Percentiles rank a stretch among this genome's conserved stretches.
These are phyloP conservation scores for Leptodirus hochenwartii DNA, from an alignment of 2,888 invertebrate species.

Conservation along the genomic window DNA sequence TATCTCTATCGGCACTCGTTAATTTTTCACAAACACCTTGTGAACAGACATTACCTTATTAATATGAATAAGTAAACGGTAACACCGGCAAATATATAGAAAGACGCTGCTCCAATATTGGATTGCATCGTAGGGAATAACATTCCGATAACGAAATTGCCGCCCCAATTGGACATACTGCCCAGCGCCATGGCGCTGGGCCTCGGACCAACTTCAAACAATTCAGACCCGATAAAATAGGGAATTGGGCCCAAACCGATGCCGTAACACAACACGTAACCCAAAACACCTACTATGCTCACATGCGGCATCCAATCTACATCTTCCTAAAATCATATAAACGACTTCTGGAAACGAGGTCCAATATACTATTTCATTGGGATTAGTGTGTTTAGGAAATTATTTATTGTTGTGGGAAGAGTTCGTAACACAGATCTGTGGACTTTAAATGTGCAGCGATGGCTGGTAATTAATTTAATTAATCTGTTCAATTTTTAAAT, in stretches of 20 bases:
- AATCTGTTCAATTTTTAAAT: too few relatives aligned
- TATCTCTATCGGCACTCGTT: too few relatives aligned
- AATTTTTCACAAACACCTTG: too few relatives aligned
- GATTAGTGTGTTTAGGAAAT: too few relatives aligned
- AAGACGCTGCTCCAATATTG: slow-evolving; percentile 49
- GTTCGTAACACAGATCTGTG: too few relatives aligned
- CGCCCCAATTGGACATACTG: slow-evolving; percentile 72
- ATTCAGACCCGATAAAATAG: slow-evolving; percentile 70
- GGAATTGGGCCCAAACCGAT: slow-evolving; percentile 76
- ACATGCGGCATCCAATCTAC: slow-evolving; percentile 51
- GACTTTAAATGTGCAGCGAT: too few relatives aligned
- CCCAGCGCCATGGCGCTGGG: slow-evolving; percentile 75
- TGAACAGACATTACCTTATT: too few relatives aligned
- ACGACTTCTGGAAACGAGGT: too few relatives aligned
- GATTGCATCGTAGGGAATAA: slow-evolving; percentile 46
- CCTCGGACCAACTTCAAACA: slow-evolving; percentile 72
- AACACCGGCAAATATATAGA: slow-evolving; percentile 49
- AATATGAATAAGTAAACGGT: slow-evolving; percentile 38
- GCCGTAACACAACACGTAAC: slow-evolving; percentile 64
- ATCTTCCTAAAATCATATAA: slow-evolving; percentile 29
- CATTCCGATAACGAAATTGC: slow-evolving; percentile 74
- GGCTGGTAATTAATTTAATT: too few relatives aligned
- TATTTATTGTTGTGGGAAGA: too few relatives aligned
- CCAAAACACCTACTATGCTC: slow-evolving; percentile 49
- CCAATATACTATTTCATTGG: too few relatives aligned